These are phyloP conservation scores for Trididemnum nubilum DNA, from an alignment of 23 tunicate species.

Conservation along the genomic window DNA sequence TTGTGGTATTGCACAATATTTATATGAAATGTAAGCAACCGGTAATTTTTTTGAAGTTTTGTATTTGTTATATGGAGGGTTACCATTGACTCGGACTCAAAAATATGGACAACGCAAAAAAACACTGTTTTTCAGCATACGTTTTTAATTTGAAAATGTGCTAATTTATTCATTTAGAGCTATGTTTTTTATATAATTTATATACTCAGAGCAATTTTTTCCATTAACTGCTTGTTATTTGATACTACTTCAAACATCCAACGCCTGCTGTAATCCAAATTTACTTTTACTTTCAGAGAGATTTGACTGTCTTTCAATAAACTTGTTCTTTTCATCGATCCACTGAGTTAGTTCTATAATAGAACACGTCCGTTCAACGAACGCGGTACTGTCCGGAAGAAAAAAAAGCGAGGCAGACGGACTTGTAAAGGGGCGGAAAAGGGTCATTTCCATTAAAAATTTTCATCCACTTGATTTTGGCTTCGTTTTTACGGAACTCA, in stretches of 20 bases:
- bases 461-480: neutral
- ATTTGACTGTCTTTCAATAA: neutral
- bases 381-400: neutral
- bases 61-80: neutral
- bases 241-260: neutral
- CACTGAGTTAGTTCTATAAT: neutral
- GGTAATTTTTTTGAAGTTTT: too few species aligned
- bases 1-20: too few species aligned
- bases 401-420: neutral
- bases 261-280: neutral
- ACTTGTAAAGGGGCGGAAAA: neutral
- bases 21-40: too few species aligned
- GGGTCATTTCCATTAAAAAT: too few species aligned
- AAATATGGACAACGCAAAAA: neutral
- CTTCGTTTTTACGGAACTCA: neutral
- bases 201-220: neutral
- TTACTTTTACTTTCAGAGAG: neutral
- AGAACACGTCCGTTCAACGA: neutral
- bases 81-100: neutral
- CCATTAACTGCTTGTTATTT: neutral
- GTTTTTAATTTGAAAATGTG: neutral
- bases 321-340: neutral
- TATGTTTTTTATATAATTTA: neutral
- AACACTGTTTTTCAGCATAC: neutral
- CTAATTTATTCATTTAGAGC: neutral